These are phyloP conservation scores for Sakesphorus luctuosus DNA, from an alignment of 2,113 vertebrate genomes.

Conservation along the genomic window DNA sequence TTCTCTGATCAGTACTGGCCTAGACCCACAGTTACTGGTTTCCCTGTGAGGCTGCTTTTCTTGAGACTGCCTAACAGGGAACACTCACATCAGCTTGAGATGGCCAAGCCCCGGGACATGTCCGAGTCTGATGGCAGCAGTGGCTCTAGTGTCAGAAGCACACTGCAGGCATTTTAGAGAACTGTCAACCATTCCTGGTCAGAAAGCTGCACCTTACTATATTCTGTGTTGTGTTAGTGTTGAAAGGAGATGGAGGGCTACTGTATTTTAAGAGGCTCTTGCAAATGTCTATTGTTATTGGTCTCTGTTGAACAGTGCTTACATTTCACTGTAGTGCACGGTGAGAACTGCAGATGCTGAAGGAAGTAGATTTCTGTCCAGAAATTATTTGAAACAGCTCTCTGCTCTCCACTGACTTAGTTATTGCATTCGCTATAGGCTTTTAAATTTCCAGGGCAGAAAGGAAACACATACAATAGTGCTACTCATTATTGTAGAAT, in stretches of 20 bases:
- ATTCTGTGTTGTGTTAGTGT: neutral
- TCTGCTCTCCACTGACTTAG: neutral
- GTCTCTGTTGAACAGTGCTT: neutral
- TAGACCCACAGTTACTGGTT: neutral
- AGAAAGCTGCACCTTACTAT: neutral
- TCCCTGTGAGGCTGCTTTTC: neutral
- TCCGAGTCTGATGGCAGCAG: neutral
- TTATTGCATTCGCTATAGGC: neutral
- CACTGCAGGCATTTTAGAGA: neutral
- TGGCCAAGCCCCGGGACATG: neutral
- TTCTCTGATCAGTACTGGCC: neutral
- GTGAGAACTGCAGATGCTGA: neutral
- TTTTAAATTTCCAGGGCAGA: neutral
- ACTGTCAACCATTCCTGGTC: neutral
- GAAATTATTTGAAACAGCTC: neutral
- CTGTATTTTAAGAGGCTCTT: neutral
- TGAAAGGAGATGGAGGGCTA: neutral
- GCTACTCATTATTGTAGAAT: neutral
- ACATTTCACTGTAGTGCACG: fast-evolving
- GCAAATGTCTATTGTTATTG: neutral
- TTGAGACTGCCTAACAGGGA: neutral
- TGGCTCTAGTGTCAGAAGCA: neutral
- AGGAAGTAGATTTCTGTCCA: neutral
- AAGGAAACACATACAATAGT: neutral
- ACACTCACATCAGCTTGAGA: neutral